Evolutionary conservation across 2,113 vertebrate species (phyloP).

Genomic region (Laticauda laticaudata): DNA sequence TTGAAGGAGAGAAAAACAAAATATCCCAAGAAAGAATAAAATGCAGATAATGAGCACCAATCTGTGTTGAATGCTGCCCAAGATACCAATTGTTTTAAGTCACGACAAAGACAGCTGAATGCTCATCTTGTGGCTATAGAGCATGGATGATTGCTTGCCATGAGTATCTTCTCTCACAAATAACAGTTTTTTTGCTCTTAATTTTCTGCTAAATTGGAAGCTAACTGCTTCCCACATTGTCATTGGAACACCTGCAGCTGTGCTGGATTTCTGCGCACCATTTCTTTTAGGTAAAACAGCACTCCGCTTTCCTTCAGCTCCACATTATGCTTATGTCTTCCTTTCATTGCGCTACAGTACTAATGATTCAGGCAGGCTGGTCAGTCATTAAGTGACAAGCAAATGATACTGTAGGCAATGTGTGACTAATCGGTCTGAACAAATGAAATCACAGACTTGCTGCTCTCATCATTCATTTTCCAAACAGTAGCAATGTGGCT

Average conservation of each 20-base stretch:
- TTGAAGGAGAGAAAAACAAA: constrained; percentile 64
- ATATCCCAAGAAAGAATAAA: constrained; percentile 85
- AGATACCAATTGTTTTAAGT: constrained; percentile 87
- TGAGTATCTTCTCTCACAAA: constrained; percentile 88
- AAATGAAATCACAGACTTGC: constrained; percentile 96
- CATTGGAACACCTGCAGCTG: constrained; percentile 84
- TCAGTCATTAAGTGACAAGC: constrained; percentile 96
- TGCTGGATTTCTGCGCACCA: constrained; percentile 84
- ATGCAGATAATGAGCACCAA: constrained; percentile 84
- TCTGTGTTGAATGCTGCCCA: constrained; percentile 84
- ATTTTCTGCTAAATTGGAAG: constrained; percentile 93
- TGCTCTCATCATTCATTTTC: constrained; percentile 80
- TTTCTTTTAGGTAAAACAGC: constrained; percentile 85
- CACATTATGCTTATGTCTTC: constrained; percentile 89
- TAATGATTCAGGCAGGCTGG: constrained; percentile 88
- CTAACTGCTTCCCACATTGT: constrained; percentile 88
- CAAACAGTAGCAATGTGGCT: constrained; percentile 77
- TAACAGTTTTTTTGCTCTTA: constrained; percentile 89
- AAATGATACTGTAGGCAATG: constrained; percentile 94
- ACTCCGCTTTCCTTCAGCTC: constrained; percentile 84
- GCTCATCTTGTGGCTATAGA: constrained; percentile 78
- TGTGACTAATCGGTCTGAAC: constrained; percentile 86
- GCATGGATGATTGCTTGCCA: constrained; percentile 83
- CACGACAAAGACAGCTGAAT: constrained; percentile 87
- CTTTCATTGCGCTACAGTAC: constrained; percentile 82